Conservation (phyloP, 2,888 invertebrate genomes). For the Timandra comae region DNA sequence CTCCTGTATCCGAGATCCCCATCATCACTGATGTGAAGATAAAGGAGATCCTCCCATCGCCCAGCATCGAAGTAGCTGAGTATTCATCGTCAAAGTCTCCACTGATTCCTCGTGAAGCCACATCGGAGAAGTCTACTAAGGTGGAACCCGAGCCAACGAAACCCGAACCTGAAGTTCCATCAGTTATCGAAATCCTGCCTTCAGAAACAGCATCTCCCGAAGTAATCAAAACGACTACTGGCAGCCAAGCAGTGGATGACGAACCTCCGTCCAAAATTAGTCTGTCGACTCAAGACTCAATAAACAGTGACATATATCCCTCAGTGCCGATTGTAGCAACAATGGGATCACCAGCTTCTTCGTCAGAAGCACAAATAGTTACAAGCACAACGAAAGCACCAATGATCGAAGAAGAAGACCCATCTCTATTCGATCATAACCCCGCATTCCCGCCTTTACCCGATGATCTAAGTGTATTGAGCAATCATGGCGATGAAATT, state of each 20-base stretch:
- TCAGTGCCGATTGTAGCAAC: slow-evolving; percentile 44
- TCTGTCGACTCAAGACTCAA: slow-evolving; percentile 54
- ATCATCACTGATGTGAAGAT: slow-evolving; percentile 63
- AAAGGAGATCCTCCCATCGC: slow-evolving; percentile 61
- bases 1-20: slow-evolving; percentile 71
- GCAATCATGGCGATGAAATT: slow-evolving; percentile 61
- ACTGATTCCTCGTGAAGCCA: slow-evolving; percentile 59
- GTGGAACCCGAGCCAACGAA: slow-evolving; percentile 28
- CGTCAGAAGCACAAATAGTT: slow-evolving; percentile 27
- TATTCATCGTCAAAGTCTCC: slow-evolving; percentile 65
- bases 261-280: slow-evolving; percentile 57
- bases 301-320: slow-evolving; percentile 48
- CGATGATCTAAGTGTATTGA: slow-evolving; percentile 57
- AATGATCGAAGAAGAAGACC: slow-evolving; percentile 59
- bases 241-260: slow-evolving; percentile 34
- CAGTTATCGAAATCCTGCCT: slow-evolving; percentile 38
- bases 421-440: slow-evolving; percentile 52
- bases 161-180: slow-evolving; percentile 43
- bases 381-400: slow-evolving; percentile 46
- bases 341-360: slow-evolving; percentile 36
- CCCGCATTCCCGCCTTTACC: slow-evolving; percentile 69
- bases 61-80: slow-evolving; percentile 53
- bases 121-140: slow-evolving; percentile 43
- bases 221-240: slow-evolving; percentile 28
- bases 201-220: slow-evolving; percentile 27